Base-by-base conservation (phyloP, 2,888 invertebrate species). In the Tetheella fluctuosa region DNA sequence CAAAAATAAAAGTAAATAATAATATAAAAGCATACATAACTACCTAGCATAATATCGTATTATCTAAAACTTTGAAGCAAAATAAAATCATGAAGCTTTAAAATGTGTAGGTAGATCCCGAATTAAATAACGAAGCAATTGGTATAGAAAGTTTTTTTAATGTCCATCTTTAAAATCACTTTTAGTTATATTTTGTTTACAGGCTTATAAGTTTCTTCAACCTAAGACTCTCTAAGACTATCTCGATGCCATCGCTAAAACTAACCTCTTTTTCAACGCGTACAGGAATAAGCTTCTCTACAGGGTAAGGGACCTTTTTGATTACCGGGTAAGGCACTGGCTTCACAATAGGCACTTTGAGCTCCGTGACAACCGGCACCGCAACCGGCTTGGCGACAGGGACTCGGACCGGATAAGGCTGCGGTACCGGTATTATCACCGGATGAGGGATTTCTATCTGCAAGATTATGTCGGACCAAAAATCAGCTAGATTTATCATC, bases 361-460 rank as follows among this genome's bases (percentile, higher is more conserved):
- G 83, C 83, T 95, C 95, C 69, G 88, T 91, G 72, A 96, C 88
- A 55, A 96, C 92, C 60, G 95, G 95, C 58, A 96, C 95, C 60
- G 95, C 95, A 1, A 96, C 94, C 5, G 96, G 96, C 79, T 94
- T 95, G 1, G 95, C 94, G 48, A 97, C 91, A 68, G 96, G 95
- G 77, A 96, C 95, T 72, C 95, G 95, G 52, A 97, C 95, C 71
- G 97, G 95, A 75, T 96, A 96, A 0, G 97, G 97, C 76, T 95
- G 95, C 15, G 96, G 95, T 61, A 96, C 94, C 54, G 95, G 95
- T 7, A 97, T 95, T 82, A 96, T 95, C 37, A 97, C 95, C 54
- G 97, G 96, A 64, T 95, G 96, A 4, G 95, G 96, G 37, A 97
- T 94, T 76, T 95, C 95, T 81, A 97, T 95, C 81, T 96, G 95